A percentile compares a stretch with the other conserved stretches of the same genome.
Evolutionary conservation across 2,797 vertebrate genomes (phyloP).

Genomic region (Lepidocolaptes lacrymiger): DNA sequence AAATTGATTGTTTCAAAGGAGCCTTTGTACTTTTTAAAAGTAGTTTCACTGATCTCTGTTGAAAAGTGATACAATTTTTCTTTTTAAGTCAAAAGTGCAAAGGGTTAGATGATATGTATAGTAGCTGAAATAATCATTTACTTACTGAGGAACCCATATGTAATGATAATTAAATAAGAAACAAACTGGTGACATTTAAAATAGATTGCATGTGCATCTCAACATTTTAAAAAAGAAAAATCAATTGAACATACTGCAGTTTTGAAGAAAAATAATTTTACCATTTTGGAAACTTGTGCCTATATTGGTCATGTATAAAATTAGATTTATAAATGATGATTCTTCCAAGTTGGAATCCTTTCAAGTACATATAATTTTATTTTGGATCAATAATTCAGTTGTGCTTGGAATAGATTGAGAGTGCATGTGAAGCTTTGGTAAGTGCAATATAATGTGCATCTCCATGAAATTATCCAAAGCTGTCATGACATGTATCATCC

Average conservation of each 20-base stretch:
- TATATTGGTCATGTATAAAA: conserved; percentile 53
- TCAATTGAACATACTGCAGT: not conserved
- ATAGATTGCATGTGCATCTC: not conserved
- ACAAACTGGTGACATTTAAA: conserved; percentile 19
- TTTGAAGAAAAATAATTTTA: conserved; percentile 41
- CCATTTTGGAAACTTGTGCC: conserved; percentile 39
- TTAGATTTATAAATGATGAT: conserved; percentile 53
- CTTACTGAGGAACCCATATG: conserved; percentile 22
- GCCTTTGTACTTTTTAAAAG: not conserved
- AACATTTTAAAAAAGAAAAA: conserved; percentile 36
- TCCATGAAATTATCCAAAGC: conserved; percentile 79
- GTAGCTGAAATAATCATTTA: conserved; percentile 5
- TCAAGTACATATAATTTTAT: conserved; percentile 34
- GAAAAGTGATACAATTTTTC: not conserved
- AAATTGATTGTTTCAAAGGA: not conserved
- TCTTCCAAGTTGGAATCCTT: conserved; percentile 50
- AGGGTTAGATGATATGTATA: not conserved
- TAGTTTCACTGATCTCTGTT: not conserved
- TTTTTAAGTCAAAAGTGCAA: not conserved
- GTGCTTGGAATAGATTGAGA: conserved; percentile 36
- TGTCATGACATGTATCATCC: conserved; percentile 78
- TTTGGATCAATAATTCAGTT: conserved; percentile 57
- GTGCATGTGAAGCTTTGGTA: not conserved
- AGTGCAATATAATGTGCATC: conserved; percentile 73
- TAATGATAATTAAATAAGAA: conserved; percentile 59